Percentiles rank a stretch among this genome's conserved stretches.
phyloP scores from a whole-genome alignment of 2,888 invertebrate species.

The Frankliniella fusca region DNA sequence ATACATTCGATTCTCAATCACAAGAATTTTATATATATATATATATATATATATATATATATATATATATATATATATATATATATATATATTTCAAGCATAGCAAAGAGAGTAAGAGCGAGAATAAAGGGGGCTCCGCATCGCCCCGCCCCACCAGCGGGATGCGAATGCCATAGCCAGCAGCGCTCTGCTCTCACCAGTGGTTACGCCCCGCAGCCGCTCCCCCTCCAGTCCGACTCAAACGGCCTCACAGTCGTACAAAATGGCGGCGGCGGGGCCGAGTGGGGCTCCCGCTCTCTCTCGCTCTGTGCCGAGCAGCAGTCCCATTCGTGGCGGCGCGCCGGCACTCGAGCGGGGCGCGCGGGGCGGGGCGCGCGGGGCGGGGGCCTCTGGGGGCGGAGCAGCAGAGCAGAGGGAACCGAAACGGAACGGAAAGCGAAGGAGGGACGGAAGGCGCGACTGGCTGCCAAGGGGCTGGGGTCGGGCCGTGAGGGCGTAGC shows the following conservation, averaged over 20 bases:
- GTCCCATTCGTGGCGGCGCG: background rate
- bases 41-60: too few relatives aligned
- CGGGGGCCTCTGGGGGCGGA: background rate
- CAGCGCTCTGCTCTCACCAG: background rate
- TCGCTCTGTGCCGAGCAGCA: background rate
- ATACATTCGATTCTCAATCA: too few relatives aligned
- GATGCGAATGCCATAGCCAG: background rate
- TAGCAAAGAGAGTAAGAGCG: background rate
- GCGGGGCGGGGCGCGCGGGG: background rate
- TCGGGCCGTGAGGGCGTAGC: background rate
- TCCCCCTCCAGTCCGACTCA: background rate
- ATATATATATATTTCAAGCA: too few relatives aligned
- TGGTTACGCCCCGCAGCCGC: background rate
- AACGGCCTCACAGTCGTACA: constrained; percentile 4
- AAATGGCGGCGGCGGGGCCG: constrained; percentile 10
- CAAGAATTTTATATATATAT: too few relatives aligned
- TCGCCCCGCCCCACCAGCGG: background rate
- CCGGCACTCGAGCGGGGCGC: background rate
- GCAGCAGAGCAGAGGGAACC: background rate
- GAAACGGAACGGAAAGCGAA: constrained; percentile 9
- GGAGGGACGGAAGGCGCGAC: background rate
- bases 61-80: too few relatives aligned
- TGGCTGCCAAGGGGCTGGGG: too few relatives aligned
- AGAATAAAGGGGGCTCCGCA: background rate
- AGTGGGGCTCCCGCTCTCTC: background rate